Evolutionary conservation across 2,797 vertebrate genomes (phyloP), one percentile per base, ranked within the genome.

Genomic region (Stomatorhinus walkeri): DNA sequence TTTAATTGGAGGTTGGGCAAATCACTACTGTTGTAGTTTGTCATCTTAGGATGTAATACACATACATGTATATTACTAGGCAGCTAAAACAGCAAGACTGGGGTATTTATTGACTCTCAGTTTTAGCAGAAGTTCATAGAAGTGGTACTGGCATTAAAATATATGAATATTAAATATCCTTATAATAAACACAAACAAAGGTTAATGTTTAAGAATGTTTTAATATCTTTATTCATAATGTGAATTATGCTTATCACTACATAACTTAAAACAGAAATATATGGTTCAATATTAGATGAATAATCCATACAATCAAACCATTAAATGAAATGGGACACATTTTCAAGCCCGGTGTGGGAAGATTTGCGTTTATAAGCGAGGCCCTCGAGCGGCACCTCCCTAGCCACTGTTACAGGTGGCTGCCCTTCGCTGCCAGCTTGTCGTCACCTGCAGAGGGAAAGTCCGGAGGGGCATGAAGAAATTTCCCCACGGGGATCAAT

Each of bases 101-200:
- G 7, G 64, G 22, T 52, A 14, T n/a, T 10, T 40, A 24, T 22
- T 59, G 8, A 85, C 54, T 8, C 1, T 59, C 16, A 40, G 72
- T 8, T 79, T 43, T 43, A 79, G 72, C 36, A 5, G 9, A 79
- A 43, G 24, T 72, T n/a, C n/a, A n/a, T n/a, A n/a, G n/a, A n/a
- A 40, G 36, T 43, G 72, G 36, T 79, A 79, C 16, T 43, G 72
- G 72, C 14, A 79, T 79, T 84, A 83, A 22, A 10, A 4, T 22
- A 46, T 56, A 28, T 86, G 51, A 40, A 86, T 56, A 56, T 87
- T 56, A 87, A 87, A 87, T 59, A 28, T 85, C 9, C 3, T 64
- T 88, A n/a, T 56, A 32, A 49, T 24, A 32, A 89, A 48, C 28
- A 89, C 46, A 36, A 87, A 22, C 22, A 85, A 72, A 89, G 24